phyloP scores from a whole-genome alignment of 1,140 invertebrate species.

The Ooceraea biroi region DNA sequence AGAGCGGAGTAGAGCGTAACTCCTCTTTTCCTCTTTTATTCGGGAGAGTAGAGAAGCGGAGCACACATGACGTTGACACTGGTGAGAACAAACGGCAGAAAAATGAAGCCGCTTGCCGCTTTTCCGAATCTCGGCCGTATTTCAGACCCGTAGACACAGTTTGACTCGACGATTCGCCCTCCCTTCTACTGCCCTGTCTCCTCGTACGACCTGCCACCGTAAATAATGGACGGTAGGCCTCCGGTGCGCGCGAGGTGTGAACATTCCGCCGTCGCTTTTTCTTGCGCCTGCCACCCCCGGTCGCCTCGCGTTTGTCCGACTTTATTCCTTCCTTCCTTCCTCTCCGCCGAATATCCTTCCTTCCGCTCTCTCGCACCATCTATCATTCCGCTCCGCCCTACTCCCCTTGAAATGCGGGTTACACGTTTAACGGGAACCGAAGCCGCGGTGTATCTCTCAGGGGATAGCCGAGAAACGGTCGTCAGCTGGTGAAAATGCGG shows the following conservation, averaged over 20 bases:
- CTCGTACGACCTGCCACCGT: slow-evolving; percentile 29
- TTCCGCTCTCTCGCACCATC: slow-evolving; percentile 50
- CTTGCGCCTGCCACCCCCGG: background rate
- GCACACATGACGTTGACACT: slow-evolving; percentile 39
- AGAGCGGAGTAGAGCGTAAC: background rate
- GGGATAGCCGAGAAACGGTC: slow-evolving; percentile 62
- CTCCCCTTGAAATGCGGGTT: slow-evolving; percentile 37
- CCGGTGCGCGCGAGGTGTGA: slow-evolving; percentile 18
- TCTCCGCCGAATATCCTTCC: slow-evolving; percentile 24
- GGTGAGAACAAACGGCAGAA: slow-evolving; percentile 70
- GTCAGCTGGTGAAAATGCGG: slow-evolving; percentile 70
- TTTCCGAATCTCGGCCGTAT: slow-evolving; percentile 69
- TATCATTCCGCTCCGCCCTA: slow-evolving; percentile 58
- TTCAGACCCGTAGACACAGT: slow-evolving; percentile 71
- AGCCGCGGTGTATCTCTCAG: slow-evolving; percentile 38
- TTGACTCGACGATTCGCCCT: slow-evolving; percentile 66
- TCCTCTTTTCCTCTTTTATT: slow-evolving; percentile 40
- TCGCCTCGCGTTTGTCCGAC: background rate
- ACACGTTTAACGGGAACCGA: slow-evolving; percentile 58
- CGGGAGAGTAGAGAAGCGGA: background rate
- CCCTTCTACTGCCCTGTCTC: background rate
- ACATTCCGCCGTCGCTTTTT: slow-evolving; percentile 30
- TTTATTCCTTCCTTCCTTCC: slow-evolving; percentile 24
- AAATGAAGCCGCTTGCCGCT: slow-evolving; percentile 71
- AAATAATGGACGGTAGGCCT: slow-evolving; percentile 72